Conservation (phyloP, 2,113 vertebrate genomes). For the Riparia riparia region DNA sequence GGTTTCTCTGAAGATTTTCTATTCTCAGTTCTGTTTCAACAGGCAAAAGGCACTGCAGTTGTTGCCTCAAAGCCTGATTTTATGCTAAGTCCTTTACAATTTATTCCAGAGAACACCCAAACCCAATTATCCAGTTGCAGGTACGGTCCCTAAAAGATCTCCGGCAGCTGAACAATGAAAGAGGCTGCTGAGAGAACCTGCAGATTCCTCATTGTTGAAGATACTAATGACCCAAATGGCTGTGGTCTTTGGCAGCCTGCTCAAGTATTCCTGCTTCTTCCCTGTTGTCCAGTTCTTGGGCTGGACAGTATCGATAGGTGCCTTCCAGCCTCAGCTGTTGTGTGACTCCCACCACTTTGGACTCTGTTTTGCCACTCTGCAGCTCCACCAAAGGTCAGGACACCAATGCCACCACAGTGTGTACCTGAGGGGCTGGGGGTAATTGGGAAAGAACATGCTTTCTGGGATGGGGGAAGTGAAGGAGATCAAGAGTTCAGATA, state of each 20-base stretch:
- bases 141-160: not conserved
- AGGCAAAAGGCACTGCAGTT: not conserved
- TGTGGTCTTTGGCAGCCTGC: not conserved
- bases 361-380: not conserved
- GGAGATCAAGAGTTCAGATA: not conserved
- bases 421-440: accelerated
- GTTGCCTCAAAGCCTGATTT: not conserved
- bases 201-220: not conserved
- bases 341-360: not conserved
- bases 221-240: not conserved
- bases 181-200: not conserved
- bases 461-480: not conserved
- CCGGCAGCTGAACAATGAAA: not conserved
- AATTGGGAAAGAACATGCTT: not conserved
- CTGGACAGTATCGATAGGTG: not conserved
- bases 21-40: not conserved
- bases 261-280: not conserved
- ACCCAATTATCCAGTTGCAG: not conserved
- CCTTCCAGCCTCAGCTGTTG: not conserved
- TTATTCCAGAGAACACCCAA: not conserved
- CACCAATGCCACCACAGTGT: not conserved
- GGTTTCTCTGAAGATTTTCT: not conserved
- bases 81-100: not conserved
- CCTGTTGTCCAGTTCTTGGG: not conserved
- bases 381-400: not conserved